Conservation (phyloP, 2,797 vertebrate species). For the Sebastes hubbsi region DNA sequence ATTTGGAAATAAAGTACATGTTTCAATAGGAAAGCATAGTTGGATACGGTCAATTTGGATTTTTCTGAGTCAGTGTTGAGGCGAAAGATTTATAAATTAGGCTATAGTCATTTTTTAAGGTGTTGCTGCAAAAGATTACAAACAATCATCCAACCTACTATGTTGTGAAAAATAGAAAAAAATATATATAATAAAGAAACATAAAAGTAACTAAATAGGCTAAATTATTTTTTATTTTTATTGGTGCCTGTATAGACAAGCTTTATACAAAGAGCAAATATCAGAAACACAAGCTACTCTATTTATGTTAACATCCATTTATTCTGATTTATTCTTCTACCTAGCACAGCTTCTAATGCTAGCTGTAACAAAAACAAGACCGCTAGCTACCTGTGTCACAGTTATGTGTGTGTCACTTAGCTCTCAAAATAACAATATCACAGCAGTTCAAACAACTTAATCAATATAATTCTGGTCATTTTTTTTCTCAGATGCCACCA, state of each 20-base stretch:
- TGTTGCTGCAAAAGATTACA: neutral
- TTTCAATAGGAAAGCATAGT: neutral
- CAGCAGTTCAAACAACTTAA: no score
- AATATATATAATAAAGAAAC: neutral
- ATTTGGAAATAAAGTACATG: neutral
- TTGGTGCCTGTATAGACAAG: fast-evolving
- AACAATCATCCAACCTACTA: neutral
- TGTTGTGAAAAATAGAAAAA: neutral
- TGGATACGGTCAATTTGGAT: neutral
- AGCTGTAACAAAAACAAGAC: no score
- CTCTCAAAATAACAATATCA: neutral
- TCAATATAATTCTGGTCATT: no score
- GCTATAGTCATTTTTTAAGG: neutral
- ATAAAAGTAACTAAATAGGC: neutral
- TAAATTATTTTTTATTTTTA: neutral
- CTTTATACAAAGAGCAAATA: no score
- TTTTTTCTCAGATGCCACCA: no score
- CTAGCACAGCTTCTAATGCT: no score
- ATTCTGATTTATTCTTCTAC: neutral
- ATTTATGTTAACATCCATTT: neutral
- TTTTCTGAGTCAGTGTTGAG: neutral
- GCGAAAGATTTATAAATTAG: neutral
- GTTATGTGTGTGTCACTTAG: neutral
- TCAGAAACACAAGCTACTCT: neutral
- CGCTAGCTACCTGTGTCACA: neutral